These are phyloP conservation scores for Pogonomyrmex barbatus DNA, from an alignment of 1,140 invertebrate species.

Conservation along the genomic window DNA sequence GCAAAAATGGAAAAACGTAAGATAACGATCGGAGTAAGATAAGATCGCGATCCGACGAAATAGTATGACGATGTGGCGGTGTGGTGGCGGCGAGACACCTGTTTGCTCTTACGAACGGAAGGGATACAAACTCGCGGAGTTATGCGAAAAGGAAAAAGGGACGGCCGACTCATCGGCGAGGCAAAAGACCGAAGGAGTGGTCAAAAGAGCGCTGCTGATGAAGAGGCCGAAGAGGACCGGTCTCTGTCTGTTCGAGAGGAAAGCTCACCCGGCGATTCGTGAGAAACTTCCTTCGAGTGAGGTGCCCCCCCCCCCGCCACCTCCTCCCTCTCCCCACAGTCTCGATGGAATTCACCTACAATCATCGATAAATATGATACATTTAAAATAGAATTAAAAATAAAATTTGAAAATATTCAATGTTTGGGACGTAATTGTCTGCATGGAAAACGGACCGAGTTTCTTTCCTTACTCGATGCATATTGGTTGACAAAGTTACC, in stretches of 20 bases:
- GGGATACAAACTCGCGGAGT: conserved; percentile 66
- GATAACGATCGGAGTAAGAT: neutral
- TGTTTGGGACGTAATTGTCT: neutral
- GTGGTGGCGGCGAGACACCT: conserved; percentile 65
- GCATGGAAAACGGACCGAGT: neutral
- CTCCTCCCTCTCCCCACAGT: neutral
- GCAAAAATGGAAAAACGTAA: conserved; percentile 41
- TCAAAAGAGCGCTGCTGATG: conserved; percentile 12
- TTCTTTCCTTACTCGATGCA: neutral
- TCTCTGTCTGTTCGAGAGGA: conserved; percentile 38
- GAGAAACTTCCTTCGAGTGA: conserved; percentile 69
- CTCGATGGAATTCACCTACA: conserved; percentile 25
- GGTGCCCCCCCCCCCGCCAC: neutral
- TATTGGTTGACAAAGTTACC: neutral
- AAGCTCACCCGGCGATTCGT: conserved; percentile 62
- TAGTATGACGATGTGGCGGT: neutral
- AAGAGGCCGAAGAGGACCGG: conserved; percentile 51
- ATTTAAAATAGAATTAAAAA: neutral
- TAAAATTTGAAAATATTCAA: neutral
- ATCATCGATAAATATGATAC: neutral
- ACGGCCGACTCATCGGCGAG: conserved; percentile 23
- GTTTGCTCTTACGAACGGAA: conserved; percentile 61
- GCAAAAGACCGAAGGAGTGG: conserved; percentile 64
- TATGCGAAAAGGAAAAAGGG: conserved; percentile 69
- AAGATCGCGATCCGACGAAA: neutral